These are phyloP conservation scores for Epizoanthus rinbou DNA, from an alignment of 92 coral and sea anemone genomes.

Conservation along the genomic window DNA sequence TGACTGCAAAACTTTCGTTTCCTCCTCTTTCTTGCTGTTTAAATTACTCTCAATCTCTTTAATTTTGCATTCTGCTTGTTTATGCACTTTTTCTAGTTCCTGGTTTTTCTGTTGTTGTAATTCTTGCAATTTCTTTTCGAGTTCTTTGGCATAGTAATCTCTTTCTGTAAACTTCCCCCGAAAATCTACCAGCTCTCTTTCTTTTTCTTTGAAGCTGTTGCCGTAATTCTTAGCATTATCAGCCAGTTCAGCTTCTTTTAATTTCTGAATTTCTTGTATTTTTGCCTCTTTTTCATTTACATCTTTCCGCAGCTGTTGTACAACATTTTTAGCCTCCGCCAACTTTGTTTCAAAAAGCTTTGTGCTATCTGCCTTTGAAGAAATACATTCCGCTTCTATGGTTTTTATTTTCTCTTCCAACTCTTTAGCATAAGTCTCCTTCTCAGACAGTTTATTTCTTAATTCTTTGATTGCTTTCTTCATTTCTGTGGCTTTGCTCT, in stretches of 20 bases:
- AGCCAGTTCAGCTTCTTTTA: constrained; percentile 57
- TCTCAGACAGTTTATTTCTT: constrained; percentile 81
- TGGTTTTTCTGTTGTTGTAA: constrained; percentile 75
- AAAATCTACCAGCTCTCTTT: constrained; percentile 77
- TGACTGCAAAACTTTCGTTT: constrained; percentile 68
- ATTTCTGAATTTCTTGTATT: constrained; percentile 57
- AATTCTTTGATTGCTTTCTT: constrained; percentile 95
- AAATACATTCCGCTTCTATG: constrained; percentile 45
- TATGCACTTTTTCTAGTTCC: constrained; percentile 67
- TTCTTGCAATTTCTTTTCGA: constrained; percentile 78
- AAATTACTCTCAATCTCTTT: constrained; percentile 62
- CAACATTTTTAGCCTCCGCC: constrained; percentile 52
- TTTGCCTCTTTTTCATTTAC: constrained; percentile 62
- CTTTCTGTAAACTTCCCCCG: constrained; percentile 87
- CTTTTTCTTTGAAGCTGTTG: constrained; percentile 77
- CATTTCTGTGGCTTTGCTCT: constrained; percentile 91
- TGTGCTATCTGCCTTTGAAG: constrained; percentile 65
- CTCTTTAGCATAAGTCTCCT: constrained; percentile 75
- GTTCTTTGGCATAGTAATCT: constrained; percentile 86
- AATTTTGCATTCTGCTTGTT: constrained; percentile 58
- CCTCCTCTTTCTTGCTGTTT: constrained; percentile 70
- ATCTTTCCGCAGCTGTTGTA: constrained; percentile 61
- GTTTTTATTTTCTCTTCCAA: constrained; percentile 75
- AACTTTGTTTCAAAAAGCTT: constrained; percentile 63
- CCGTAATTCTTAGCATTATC: constrained; percentile 60